phyloP scores from a whole-genome alignment of 2,888 invertebrate genomes.

The Germaria angustata region DNA sequence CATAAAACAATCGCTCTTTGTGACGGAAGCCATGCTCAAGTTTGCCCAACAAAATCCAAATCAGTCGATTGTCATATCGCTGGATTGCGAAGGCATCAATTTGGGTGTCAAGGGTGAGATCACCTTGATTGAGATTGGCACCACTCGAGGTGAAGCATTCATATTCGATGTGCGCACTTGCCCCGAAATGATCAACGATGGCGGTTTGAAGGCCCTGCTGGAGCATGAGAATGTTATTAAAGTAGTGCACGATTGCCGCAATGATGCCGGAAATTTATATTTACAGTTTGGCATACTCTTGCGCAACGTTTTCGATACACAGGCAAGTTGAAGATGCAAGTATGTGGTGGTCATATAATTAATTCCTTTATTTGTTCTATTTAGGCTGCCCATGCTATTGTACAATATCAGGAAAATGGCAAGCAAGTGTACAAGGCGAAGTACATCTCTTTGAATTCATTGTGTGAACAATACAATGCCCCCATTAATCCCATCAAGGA shows the following conservation, averaged over 20 bases:
- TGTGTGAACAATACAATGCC: conserved; percentile 93
- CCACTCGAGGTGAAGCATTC: conserved; percentile 89
- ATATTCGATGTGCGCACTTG: conserved; percentile 93
- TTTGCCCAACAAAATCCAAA: conserved; percentile 81
- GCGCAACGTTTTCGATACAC: conserved; percentile 94
- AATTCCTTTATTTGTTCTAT: not conserved
- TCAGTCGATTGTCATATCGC: conserved; percentile 85
- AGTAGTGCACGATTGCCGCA: conserved; percentile 95
- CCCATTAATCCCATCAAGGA: conserved; percentile 95
- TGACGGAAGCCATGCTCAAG: conserved; percentile 87
- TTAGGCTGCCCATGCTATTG: conserved; percentile 92
- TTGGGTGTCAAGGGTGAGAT: conserved; percentile 93
- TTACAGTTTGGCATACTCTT: conserved; percentile 92
- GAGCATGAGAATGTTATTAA: conserved; percentile 91
- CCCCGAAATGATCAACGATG: conserved; percentile 88
- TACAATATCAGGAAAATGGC: conserved; percentile 93
- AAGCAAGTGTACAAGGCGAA: conserved; percentile 97
- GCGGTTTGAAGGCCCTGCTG: conserved; percentile 89
- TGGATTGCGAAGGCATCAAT: conserved; percentile 97
- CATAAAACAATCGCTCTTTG: conserved; percentile 87
- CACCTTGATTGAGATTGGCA: conserved; percentile 92
- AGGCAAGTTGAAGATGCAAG: conserved; percentile 80
- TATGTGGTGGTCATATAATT: not conserved
- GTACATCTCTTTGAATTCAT: conserved; percentile 93
- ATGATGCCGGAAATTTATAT: conserved; percentile 92